Conservation (phyloP, 2,888 invertebrate genomes). For the Microctonus brassicae region DNA sequence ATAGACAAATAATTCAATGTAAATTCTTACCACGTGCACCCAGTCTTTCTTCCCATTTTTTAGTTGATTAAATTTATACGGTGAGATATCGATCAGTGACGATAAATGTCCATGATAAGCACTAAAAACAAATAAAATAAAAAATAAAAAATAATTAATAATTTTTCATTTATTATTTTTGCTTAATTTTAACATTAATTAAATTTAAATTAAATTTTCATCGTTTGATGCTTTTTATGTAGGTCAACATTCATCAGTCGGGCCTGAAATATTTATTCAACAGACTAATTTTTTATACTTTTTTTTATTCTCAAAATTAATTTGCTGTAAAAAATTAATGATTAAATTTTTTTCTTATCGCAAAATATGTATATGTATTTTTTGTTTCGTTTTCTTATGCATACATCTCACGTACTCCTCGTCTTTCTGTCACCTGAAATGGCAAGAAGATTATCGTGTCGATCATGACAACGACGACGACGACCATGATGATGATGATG, state of each 20-base stretch:
- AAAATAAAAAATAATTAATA: neutral
- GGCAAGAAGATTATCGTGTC: slow-evolving; percentile 60
- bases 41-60: slow-evolving; percentile 86
- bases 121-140: slow-evolving; percentile 73
- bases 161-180: neutral
- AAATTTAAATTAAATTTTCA: no score
- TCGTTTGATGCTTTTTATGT: neutral
- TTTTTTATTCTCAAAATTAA: neutral
- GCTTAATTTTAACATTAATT: neutral
- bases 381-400: slow-evolving; percentile 39
- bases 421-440: slow-evolving; percentile 61
- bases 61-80: slow-evolving; percentile 96
- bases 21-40: slow-evolving; percentile 86
- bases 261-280: slow-evolving; percentile 14
- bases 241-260: neutral
- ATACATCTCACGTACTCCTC: slow-evolving; percentile 55
- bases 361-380: slow-evolving; percentile 34
- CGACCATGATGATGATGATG: slow-evolving; percentile 18
- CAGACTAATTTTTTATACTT: neutral
- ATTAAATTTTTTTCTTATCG: slow-evolving; percentile 11
- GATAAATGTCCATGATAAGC: slow-evolving; percentile 99
- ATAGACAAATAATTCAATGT: neutral
- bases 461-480: slow-evolving; percentile 42
- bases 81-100: slow-evolving; percentile 96
- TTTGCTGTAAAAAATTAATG: neutral